phyloP scores from a whole-genome alignment of 2,888 invertebrate species.

The Plebejus argus region DNA sequence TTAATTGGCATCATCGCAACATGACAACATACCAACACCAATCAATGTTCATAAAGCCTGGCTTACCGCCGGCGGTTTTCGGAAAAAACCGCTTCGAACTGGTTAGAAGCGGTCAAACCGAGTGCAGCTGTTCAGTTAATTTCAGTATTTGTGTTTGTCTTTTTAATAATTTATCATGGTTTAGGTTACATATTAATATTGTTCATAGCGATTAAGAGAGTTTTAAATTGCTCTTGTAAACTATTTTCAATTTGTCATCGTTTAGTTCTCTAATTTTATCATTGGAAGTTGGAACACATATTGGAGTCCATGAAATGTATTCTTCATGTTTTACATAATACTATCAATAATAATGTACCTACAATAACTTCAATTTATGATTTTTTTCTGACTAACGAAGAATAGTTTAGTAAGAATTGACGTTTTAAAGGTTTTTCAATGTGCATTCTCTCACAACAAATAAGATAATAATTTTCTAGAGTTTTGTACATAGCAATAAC shows the following conservation, averaged over 20 bases:
- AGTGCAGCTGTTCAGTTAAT: not conserved
- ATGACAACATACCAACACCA: constrained; percentile 51
- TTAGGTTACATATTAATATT: not conserved
- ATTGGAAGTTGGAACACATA: no score
- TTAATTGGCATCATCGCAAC: constrained; percentile 41
- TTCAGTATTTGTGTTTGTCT: not conserved
- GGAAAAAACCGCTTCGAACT: constrained; percentile 4
- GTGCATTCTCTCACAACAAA: no score
- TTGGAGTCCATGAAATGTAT: no score
- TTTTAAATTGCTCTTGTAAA: not conserved
- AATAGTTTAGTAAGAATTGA: no score
- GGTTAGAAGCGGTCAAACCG: not conserved
- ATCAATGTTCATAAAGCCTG: constrained; percentile 53
- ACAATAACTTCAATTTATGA: no score
- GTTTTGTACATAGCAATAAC: no score
- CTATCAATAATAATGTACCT: no score
- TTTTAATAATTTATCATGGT: not conserved
- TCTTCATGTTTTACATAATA: no score
- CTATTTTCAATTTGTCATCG: not conserved
- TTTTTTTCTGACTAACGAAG: no score
- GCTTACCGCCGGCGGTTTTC: constrained; percentile 38
- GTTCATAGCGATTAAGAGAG: not conserved
- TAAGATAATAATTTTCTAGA: no score
- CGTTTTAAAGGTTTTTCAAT: no score
- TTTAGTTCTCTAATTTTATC: not conserved